Conservation (phyloP, 2,888 invertebrate species). For the Pristionchus fissidentatus region DNA sequence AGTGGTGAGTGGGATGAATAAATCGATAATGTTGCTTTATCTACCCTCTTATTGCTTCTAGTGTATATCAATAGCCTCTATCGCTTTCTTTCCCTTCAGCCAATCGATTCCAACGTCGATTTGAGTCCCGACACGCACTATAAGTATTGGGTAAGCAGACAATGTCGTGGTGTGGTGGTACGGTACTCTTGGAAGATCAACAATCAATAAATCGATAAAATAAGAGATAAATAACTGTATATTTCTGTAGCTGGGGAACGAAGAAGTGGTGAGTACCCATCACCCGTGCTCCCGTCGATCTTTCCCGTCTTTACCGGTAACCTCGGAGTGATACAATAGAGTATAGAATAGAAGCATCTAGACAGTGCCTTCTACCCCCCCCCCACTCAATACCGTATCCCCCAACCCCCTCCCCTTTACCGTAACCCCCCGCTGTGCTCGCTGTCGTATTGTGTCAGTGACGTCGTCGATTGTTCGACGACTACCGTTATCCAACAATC, state of each 20-base stretch:
- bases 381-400: not conserved
- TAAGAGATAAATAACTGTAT: constrained; percentile 19
- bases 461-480: not conserved
- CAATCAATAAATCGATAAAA: not conserved
- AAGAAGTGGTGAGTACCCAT: constrained; percentile 47
- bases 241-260: constrained; percentile 30
- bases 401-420: constrained; percentile 1
- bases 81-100: constrained; percentile 56
- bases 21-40: not conserved
- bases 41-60: constrained; percentile 27
- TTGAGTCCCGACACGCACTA: constrained; percentile 64
- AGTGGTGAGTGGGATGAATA: constrained; percentile 59
- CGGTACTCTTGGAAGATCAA: constrained; percentile 10
- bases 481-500: not conserved
- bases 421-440: not conserved
- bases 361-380: not conserved
- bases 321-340: constrained; percentile 30
- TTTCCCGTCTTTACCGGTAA: constrained; percentile 5
- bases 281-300: constrained; percentile 45
- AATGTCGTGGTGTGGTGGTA: constrained; percentile 35
- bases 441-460: not conserved
- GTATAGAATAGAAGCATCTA: constrained; percentile 10
- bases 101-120: constrained; percentile 61
- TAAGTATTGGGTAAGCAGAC: constrained; percentile 71
- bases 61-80: constrained; percentile 23